Percentiles rank a stretch among this genome's conserved stretches.
These are phyloP conservation scores for Bradypus variegatus DNA, from an alignment of 2,797 vertebrate genomes.

Conservation along the genomic window DNA sequence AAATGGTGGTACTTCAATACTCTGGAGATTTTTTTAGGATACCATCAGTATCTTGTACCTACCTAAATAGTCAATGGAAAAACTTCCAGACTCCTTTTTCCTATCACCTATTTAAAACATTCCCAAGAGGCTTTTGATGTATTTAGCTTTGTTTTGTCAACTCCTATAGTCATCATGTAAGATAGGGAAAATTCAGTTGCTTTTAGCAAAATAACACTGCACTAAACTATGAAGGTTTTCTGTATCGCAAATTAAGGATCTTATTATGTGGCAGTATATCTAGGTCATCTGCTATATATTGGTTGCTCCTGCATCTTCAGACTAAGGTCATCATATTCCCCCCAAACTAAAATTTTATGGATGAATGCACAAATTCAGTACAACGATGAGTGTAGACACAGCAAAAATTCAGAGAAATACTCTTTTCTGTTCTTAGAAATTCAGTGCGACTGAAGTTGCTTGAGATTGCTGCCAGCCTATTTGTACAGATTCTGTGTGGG, in stretches of 20 bases:
- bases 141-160: constrained; percentile 37
- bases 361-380: neutral
- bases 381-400: neutral
- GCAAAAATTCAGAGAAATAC: neutral
- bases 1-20: neutral
- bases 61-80: neutral
- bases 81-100: neutral
- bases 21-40: neutral
- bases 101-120: constrained; percentile 1
- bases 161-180: constrained; percentile 2
- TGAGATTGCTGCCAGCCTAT: neutral
- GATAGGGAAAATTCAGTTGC: neutral
- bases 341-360: neutral
- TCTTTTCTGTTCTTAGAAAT: neutral
- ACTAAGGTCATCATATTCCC: neutral
- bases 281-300: neutral
- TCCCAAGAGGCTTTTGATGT: neutral
- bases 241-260: neutral
- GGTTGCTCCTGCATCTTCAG: neutral
- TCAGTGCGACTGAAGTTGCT: neutral
- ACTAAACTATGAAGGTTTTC: neutral
- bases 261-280: neutral
- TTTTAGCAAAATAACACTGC: neutral
- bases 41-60: neutral
- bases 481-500: neutral